These are phyloP conservation scores for Hypotaenidia okinawae DNA, from an alignment of 2,797 vertebrate species.

Conservation along the genomic window DNA sequence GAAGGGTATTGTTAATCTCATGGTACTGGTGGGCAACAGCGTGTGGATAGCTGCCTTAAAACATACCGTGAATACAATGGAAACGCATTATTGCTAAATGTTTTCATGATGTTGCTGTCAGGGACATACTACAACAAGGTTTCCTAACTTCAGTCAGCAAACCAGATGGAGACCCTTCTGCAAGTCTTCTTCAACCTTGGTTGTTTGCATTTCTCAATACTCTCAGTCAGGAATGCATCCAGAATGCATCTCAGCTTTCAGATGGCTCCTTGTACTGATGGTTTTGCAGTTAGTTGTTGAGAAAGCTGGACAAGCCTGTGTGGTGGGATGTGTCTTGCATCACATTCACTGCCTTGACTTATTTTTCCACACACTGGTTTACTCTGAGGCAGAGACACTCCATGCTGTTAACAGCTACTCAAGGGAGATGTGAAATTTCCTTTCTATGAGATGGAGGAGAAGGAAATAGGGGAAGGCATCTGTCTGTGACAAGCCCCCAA, in stretches of 20 bases:
- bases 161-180: neutral
- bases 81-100: neutral
- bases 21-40: neutral
- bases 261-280: neutral
- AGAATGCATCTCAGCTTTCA: neutral
- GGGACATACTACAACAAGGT: neutral
- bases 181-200: neutral
- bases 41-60: neutral
- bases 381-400: neutral
- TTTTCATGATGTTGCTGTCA: neutral
- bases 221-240: neutral
- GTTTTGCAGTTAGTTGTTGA: neutral
- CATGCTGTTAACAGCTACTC: neutral
- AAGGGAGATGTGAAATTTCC: neutral
- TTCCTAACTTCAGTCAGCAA: neutral
- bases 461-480: neutral
- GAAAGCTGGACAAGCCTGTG: neutral
- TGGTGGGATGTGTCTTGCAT: fast-evolving
- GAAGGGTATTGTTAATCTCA: neutral
- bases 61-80: neutral
- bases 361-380: neutral
- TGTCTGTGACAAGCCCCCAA: neutral
- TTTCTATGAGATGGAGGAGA: neutral
- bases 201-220: neutral
- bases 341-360: neutral